Base-by-base conservation (phyloP, 2,888 invertebrate species). In the Fragum fragum region DNA sequence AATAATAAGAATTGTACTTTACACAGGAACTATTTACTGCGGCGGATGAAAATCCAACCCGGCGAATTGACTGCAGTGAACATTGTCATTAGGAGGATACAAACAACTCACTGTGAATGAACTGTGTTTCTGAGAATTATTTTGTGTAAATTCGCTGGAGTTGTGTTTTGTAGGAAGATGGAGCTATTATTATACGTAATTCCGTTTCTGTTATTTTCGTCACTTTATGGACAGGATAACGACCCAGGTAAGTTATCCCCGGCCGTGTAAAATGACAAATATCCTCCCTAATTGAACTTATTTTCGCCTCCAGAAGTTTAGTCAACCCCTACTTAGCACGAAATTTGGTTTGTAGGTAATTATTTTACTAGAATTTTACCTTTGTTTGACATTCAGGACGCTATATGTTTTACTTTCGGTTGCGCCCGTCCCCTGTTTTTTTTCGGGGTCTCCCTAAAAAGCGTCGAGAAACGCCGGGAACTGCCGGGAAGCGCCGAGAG, bases 71-170 rank as follows among this genome's bases (percentile, higher is more conserved):
- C 47, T 47, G 11, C 32, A 28, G 23, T 32, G 63, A 63, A 63
- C 28, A 63, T 36, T 63, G 63, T 63, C 63, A 63, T 63, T 63
- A 32, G 63, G 23, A 32, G n/a, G 63, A 16, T 32, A 63, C 63
- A 36, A 32, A 63, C 63, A 63, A 63, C 28, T 36, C 63, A 16
- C 63, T 18, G 36, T 36, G 63, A 63, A 63, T 63, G 63, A 21
- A 36, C 63, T 32, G 29, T 63, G 63, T 29, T 26, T 32, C 36
- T 29, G 36, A 63, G 9, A 36, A 32, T 21, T 32, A 63, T 7
- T 63, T 63, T 32, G 63, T 63, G 63, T 63, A n/a, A 57, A 36
- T 36, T 63, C 36, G 36, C 26, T 28, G 63, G 63, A 63, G 36
- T 28, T 18, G 63, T 63, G 32, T 63, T 32, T 7, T 21, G 21